Conservation (phyloP, 1,140 invertebrate genomes). For the Drosophila saltans region DNA sequence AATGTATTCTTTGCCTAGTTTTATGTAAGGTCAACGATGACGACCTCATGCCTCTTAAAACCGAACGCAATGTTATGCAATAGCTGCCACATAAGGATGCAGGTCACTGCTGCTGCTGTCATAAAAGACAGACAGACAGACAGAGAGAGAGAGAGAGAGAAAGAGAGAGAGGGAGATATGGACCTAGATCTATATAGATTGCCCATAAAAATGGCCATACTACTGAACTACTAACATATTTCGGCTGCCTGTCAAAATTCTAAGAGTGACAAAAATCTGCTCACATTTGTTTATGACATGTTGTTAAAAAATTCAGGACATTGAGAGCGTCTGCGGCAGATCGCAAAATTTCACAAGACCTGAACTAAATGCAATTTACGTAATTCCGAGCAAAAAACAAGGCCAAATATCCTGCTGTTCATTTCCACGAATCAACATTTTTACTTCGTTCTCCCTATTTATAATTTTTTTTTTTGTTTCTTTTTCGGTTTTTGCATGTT, state of each 20-base stretch:
- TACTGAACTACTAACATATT: constrained; percentile 39
- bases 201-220: constrained; percentile 56
- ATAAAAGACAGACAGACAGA: constrained; percentile 29
- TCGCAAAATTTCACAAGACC: too few relatives aligned
- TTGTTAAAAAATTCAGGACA: constrained; percentile 75
- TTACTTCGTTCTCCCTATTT: constrained; percentile 50
- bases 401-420: constrained; percentile 51
- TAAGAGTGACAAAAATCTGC: constrained; percentile 48
- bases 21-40: constrained; percentile 56
- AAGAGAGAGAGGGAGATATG: too few relatives aligned
- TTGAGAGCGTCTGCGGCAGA: constrained; percentile 46
- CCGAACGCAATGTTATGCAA: constrained; percentile 76
- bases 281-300: constrained; percentile 60
- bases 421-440: constrained; percentile 18
- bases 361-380: constrained; percentile 42
- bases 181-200: constrained; percentile 54
- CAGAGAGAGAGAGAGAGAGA: too few relatives aligned
- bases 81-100: constrained; percentile 20
- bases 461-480: constrained; percentile 14
- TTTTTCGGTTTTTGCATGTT: constrained; percentile 34
- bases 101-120: constrained; percentile 27
- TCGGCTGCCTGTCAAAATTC: not conserved
- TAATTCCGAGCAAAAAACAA: constrained; percentile 63
- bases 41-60: constrained; percentile 20
- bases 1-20: constrained; percentile 19